Percentiles rank a stretch among this genome's conserved stretches.
Conservation (phyloP, 2,113 vertebrate species). For the Dipodomys ordii region DNA sequence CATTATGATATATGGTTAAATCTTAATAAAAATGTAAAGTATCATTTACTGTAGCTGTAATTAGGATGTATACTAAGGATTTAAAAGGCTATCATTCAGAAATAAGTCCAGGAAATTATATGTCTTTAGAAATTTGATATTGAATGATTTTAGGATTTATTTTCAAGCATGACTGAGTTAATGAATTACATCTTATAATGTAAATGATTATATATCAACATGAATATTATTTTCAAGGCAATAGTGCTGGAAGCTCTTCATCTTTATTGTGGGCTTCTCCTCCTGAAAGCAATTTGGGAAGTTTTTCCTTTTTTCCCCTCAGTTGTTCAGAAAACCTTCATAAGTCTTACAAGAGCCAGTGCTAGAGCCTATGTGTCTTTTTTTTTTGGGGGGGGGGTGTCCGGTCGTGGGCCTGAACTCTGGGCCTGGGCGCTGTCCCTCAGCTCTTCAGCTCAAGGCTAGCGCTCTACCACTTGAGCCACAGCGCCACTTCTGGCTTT, state of each 20-base stretch:
- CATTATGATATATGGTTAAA: conserved; percentile 9
- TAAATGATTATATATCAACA: neutral
- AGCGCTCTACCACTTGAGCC: no score
- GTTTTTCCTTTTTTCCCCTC: no score
- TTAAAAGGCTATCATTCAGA: neutral
- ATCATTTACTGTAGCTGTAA: neutral
- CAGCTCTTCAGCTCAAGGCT: no score
- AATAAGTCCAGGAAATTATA: conserved; percentile 8
- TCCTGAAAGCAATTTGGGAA: neutral
- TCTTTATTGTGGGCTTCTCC: neutral
- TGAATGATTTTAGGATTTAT: conserved; percentile 4
- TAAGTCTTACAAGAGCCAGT: no score
- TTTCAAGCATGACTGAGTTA: neutral
- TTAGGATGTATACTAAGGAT: neutral
- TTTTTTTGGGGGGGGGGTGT: no score
- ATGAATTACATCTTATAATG: conserved; percentile 18
- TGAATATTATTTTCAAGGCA: neutral
- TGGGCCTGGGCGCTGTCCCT: no score
- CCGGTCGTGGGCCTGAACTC: no score
- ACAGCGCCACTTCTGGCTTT: no score
- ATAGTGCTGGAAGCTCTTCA: conserved; percentile 9
- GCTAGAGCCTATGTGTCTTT: neutral
- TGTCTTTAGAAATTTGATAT: conserved; percentile 25
- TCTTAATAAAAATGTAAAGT: neutral
- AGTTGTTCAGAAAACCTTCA: neutral